Evolutionary conservation across 2,113 vertebrate genomes (phyloP), one percentile per base, ranked within the genome.

Genomic region (Atlantisia rogersi): DNA sequence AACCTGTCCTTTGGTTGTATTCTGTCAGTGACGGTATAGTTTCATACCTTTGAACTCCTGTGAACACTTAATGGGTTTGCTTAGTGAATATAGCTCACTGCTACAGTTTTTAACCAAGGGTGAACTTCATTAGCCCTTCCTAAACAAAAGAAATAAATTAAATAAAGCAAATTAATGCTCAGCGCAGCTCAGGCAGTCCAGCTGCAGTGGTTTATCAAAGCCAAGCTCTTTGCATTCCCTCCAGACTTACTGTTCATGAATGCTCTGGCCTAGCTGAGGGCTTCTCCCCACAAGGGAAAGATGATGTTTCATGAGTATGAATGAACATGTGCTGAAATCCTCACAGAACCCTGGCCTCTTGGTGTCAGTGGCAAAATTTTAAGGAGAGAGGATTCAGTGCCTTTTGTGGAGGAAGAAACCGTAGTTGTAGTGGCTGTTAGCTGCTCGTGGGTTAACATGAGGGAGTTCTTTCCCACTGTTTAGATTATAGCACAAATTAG

Each of bases 351-450:
- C 46, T 74, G 46, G 8, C 25, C 24, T 59, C 26, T 92, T 44
- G 31, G 60, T 92, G 83, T 52, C 86, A 79, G 42, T 9, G 40
- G 74, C 62, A 89, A 92, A 71, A 83, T 75, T 84, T 71, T 79
- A 82, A 75, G 44, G 86, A 62, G 76, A 28, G 35, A 59, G 6
- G 19, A 44, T 70, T 89, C 44, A 48, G 18, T n/a, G 44, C 32
- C 16, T 78, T 62, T 13, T 40, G 3, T 6, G 17, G 13, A 69
- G 50, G n/a, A 80, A 65, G 46, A 70, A 58, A 21, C 1, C 31
- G 22, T n/a, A 87, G 14, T 16, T 65, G 48, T 8, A 69, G 59
- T 69, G 59, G 71, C 5, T 87, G 37, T 71, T n/a, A 79, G 62
- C 35, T 58, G 28, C 68, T 90, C 3, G 3, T 0, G 15, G 31